phyloP scores from a whole-genome alignment of 2,797 vertebrate species.

The Sebastes aleutianus region DNA sequence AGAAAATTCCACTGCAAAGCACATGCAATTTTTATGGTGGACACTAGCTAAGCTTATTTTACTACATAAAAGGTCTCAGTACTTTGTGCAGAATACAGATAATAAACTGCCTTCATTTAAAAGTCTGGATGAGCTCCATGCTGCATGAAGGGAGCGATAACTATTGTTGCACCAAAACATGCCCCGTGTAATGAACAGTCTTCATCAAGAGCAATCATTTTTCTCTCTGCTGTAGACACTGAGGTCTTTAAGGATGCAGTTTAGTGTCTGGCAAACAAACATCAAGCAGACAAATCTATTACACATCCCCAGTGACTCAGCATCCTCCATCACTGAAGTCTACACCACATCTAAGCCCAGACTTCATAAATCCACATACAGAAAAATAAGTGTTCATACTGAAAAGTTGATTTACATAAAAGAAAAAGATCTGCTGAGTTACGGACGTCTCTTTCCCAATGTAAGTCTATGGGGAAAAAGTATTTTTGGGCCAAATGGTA shows the following conservation, averaged over 20 bases:
- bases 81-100: background rate
- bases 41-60: background rate
- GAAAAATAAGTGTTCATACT: too few relatives aligned
- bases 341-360: background rate
- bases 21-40: background rate
- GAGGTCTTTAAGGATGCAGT: conserved; percentile 22
- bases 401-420: fast-evolving
- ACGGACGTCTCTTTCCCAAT: too few relatives aligned
- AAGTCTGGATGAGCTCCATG: background rate
- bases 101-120: background rate
- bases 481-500: too few relatives aligned
- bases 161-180: background rate
- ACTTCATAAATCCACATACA: background rate
- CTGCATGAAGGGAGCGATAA: background rate
- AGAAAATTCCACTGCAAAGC: background rate
- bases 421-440: too few relatives aligned
- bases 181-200: background rate
- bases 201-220: conserved; percentile 3
- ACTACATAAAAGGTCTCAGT: background rate
- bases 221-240: background rate
- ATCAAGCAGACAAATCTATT: conserved; percentile 22
- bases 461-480: too few relatives aligned
- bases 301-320: background rate
- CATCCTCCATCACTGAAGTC: background rate
- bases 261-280: conserved; percentile 27